Evolutionary conservation across 1,140 invertebrate genomes (phyloP).

Genomic region (Battus philenor): DNA sequence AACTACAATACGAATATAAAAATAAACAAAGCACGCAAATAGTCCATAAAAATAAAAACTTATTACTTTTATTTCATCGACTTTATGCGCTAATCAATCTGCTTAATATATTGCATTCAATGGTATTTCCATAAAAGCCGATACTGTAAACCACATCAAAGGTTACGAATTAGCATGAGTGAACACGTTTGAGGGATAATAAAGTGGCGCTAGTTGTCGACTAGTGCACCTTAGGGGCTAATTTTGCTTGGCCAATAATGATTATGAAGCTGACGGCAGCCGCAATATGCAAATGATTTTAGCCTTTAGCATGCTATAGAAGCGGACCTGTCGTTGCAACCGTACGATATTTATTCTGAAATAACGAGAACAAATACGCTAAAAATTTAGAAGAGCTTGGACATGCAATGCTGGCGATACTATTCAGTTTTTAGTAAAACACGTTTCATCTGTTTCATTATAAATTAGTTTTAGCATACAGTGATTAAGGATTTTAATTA

Average conservation of each 20-base stretch:
- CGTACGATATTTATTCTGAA: constrained; percentile 45
- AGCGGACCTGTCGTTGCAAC: constrained; percentile 35
- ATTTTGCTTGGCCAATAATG: constrained; percentile 62
- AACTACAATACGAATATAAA: too few relatives aligned
- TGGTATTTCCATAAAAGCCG: constrained; percentile 15
- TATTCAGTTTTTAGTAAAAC: too few relatives aligned
- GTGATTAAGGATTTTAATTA: too few relatives aligned
- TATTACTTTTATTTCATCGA: too few relatives aligned
- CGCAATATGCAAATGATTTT: constrained; percentile 70
- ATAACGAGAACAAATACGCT: constrained; percentile 19
- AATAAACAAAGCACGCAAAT: too few relatives aligned
- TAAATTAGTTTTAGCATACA: too few relatives aligned
- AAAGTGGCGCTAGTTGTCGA: constrained; percentile 50
- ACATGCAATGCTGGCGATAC: neutral
- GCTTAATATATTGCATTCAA: constrained; percentile 15
- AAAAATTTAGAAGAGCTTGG: neutral
- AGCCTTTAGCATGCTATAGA: constrained; percentile 53
- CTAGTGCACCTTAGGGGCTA: constrained; percentile 67
- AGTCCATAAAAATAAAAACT: too few relatives aligned
- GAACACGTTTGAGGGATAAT: constrained; percentile 63
- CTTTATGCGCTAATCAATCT: constrained; percentile 2
- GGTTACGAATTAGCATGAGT: constrained; percentile 61
- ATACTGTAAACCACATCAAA: constrained; percentile 63
- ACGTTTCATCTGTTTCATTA: too few relatives aligned
- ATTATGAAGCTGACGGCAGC: constrained; percentile 50